Conservation (phyloP, 2,888 invertebrate genomes). For the Nomada fabriciana region DNA sequence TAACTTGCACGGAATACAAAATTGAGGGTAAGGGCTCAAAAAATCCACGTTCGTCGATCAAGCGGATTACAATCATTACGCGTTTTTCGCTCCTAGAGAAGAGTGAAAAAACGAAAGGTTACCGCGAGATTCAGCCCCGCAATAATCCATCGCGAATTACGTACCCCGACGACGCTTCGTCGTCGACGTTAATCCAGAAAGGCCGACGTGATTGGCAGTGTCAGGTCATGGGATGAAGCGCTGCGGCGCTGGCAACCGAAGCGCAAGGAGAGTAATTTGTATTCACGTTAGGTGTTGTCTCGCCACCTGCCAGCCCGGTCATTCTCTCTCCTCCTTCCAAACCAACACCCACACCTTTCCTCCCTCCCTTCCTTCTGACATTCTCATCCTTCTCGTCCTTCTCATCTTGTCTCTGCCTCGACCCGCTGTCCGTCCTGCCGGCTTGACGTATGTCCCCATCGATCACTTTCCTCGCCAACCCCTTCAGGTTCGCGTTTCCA, state of each 20-base stretch:
- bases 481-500: constrained; percentile 68
- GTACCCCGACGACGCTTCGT: constrained; percentile 56
- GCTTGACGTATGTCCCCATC: constrained; percentile 80
- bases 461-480: constrained; percentile 75
- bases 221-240: constrained; percentile 69
- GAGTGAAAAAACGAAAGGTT: too few species aligned
- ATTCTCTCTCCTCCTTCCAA: constrained; percentile 39
- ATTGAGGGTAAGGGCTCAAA: too few species aligned
- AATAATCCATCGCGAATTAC: constrained; percentile 74
- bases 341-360: constrained; percentile 46
- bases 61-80: not conserved
- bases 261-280: constrained; percentile 76
- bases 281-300: constrained; percentile 80
- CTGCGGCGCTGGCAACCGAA: constrained; percentile 69
- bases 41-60: not conserved
- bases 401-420: constrained; percentile 66
- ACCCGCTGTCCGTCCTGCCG: constrained; percentile 71
- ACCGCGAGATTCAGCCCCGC: constrained; percentile 54
- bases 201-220: constrained; percentile 75
- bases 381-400: constrained; percentile 66
- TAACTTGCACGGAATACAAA: too few species aligned
- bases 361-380: constrained; percentile 59
- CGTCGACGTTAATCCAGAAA: constrained; percentile 71
- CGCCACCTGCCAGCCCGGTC: constrained; percentile 75
- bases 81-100: constrained; percentile 34